phyloP scores from a whole-genome alignment of 2,113 vertebrate genomes.

The Cyanoderma ruficeps region DNA sequence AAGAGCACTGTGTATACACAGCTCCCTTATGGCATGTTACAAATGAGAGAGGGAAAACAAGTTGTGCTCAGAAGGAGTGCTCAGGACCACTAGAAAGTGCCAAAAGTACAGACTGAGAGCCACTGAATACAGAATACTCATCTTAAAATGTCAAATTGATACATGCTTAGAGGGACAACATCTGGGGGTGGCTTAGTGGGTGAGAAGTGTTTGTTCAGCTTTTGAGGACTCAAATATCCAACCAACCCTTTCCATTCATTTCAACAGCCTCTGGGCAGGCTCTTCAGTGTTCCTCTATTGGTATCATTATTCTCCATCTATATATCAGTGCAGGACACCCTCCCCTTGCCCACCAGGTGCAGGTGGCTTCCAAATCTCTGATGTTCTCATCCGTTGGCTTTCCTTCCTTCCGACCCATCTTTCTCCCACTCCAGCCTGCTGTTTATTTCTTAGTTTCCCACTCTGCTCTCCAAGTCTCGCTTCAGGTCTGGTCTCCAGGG shows the following conservation, averaged over 20 bases:
- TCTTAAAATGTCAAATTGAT: slow-evolving; percentile 20
- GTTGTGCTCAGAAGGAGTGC: slow-evolving; percentile 3
- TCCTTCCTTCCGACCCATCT: background rate
- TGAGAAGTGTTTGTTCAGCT: background rate
- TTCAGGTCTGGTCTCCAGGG: background rate
- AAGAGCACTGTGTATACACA: slow-evolving; percentile 7
- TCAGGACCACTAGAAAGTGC: slow-evolving; percentile 39
- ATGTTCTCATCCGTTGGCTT: background rate
- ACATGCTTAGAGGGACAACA: background rate
- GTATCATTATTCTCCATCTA: background rate
- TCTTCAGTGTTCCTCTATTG: background rate
- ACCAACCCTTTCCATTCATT: background rate
- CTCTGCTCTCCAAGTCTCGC: background rate
- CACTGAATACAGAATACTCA: background rate
- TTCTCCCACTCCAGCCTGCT: background rate
- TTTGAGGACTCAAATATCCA: background rate
- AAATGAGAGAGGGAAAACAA: slow-evolving; percentile 23
- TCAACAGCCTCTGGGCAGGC: background rate
- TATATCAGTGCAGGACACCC: background rate
- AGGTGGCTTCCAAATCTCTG: background rate
- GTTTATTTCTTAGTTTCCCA: background rate
- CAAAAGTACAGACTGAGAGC: slow-evolving; percentile 2
- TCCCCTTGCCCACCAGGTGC: background rate
- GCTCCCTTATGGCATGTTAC: background rate
- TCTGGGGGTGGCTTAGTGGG: background rate